These are phyloP conservation scores for Chondrilla cf. caribensis DNA, from an alignment of 37 sponge, comb jelly and placozoan genomes.

Conservation along the genomic window DNA sequence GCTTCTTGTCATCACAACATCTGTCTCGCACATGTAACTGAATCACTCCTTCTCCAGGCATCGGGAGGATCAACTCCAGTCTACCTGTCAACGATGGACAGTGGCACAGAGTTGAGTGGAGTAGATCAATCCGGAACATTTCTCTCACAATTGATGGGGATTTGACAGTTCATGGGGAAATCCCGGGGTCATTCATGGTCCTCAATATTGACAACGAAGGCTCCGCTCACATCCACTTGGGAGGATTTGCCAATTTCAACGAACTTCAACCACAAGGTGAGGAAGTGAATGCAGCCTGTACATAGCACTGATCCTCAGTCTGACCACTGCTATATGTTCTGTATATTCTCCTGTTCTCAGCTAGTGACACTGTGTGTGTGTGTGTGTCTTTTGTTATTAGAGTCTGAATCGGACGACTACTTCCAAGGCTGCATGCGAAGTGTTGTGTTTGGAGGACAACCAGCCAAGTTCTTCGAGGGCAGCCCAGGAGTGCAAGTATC, in stretches of 20 bases:
- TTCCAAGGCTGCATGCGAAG: conserved; percentile 16
- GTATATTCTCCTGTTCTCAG: not conserved
- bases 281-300: not conserved
- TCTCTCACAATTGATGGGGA: not conserved
- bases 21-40: no score
- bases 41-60: not conserved
- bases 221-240: not conserved
- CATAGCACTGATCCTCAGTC: not conserved
- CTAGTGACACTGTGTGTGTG: not conserved
- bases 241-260: conserved; percentile 6
- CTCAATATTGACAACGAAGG: not conserved
- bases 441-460: conserved; percentile 8
- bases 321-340: not conserved
- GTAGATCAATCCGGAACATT: not conserved
- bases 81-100: not conserved
- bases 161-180: not conserved
- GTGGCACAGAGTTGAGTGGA: conserved; percentile 17
- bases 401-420: not conserved
- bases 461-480: conserved; percentile 3
- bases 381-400: not conserved
- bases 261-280: conserved; percentile 2
- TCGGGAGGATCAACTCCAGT: not conserved
- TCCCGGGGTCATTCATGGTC: not conserved
- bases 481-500: not conserved
- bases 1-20: no score